Percentiles rank a stretch among this genome's conserved stretches.
These are phyloP conservation scores for Triplophysa siluroides DNA, from an alignment of 2,113 vertebrate species.

Conservation along the genomic window DNA sequence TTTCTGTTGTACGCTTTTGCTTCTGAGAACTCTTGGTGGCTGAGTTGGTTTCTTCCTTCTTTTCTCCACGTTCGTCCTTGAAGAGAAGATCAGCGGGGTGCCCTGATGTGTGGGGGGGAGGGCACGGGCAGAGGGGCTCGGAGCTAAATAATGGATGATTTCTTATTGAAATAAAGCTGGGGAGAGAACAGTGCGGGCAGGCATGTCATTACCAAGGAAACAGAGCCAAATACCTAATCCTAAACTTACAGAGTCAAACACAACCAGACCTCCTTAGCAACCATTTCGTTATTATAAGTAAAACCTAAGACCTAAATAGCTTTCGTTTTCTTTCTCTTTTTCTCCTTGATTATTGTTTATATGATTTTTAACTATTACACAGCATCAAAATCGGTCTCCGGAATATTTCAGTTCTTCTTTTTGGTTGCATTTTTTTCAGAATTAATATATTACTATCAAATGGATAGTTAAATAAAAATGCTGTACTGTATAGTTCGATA, in stretches of 20 bases:
- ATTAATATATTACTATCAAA: background rate
- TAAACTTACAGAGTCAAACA: conserved; percentile 47
- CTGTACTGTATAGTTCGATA: background rate
- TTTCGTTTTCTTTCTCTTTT: background rate
- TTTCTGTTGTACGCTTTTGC: conserved; percentile 42
- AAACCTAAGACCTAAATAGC: background rate
- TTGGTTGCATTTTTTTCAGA: background rate
- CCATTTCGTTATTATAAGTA: background rate
- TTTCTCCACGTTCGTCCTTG: conserved; percentile 74
- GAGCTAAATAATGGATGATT: conserved; percentile 77
- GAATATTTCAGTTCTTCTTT: background rate
- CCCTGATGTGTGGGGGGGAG: conserved; percentile 56
- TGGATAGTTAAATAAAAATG: no score
- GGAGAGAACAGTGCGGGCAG: conserved; percentile 54
- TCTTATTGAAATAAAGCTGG: conserved; percentile 71
- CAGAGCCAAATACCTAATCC: conserved; percentile 58
- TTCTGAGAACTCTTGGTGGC: conserved; percentile 67
- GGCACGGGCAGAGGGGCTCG: conserved; percentile 57
- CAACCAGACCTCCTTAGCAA: conserved; percentile 37
- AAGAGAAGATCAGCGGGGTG: conserved; percentile 73
- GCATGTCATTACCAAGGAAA: conserved; percentile 66
- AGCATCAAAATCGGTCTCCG: background rate
- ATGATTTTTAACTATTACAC: background rate
- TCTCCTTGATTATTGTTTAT: background rate
- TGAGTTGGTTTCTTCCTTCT: conserved; percentile 67